Evolutionary conservation across 2,113 vertebrate species (phyloP).

Genomic region (Illadopsis cleaveri): DNA sequence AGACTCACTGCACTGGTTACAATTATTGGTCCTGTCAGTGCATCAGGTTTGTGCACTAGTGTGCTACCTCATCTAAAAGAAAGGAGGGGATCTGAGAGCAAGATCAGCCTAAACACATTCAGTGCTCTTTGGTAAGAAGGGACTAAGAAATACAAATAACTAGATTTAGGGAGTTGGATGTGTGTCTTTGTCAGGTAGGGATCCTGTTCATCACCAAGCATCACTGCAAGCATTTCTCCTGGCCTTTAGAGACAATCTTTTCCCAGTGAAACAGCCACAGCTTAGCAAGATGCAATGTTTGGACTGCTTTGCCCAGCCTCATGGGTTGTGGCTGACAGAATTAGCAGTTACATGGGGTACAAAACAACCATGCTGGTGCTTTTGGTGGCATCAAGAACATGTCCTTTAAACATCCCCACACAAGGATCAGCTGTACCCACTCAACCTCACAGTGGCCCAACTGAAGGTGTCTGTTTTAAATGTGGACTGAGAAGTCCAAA

Average conservation of each 20-base stretch:
- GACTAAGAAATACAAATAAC: background rate
- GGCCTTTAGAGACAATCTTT: background rate
- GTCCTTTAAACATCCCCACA: background rate
- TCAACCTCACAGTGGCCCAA: rapidly evolving
- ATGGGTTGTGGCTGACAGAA: background rate
- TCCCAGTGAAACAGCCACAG: background rate
- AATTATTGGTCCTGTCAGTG: background rate
- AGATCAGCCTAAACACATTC: background rate
- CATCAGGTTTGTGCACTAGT: background rate
- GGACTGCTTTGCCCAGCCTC: background rate
- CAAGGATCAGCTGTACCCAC: background rate
- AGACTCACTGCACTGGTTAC: background rate
- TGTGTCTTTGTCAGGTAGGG: background rate
- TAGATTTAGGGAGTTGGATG: background rate
- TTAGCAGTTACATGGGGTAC: background rate
- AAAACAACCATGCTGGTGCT: background rate
- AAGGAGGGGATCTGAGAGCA: background rate
- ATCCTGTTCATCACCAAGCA: background rate
- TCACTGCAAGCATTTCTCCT: background rate
- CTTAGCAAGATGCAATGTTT: background rate
- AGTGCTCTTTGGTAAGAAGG: background rate
- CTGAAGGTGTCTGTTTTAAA: background rate
- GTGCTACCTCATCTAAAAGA: background rate
- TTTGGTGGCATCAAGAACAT: background rate
- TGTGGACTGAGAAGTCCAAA: background rate